Percentiles rank a stretch among this genome's conserved stretches.
Evolutionary conservation across 2,113 vertebrate genomes (phyloP).

Genomic region (Pica pica): DNA sequence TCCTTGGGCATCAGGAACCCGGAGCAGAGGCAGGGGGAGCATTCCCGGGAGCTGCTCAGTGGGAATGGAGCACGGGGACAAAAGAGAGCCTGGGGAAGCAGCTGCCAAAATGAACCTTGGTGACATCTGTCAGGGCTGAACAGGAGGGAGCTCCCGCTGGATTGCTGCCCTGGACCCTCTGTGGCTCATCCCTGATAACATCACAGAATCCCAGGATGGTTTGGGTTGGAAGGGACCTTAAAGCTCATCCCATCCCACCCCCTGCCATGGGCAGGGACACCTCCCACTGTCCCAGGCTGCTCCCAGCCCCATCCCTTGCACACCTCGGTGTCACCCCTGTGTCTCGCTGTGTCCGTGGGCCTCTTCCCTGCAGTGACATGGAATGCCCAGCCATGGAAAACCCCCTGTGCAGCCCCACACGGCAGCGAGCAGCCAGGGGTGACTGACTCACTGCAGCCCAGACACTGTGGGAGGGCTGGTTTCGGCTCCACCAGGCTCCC

Average conservation of each 20-base stretch:
- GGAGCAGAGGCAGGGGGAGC: not conserved
- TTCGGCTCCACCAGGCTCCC: not conserved
- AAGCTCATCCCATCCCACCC: not conserved
- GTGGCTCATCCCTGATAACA: not conserved
- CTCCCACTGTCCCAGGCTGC: not conserved
- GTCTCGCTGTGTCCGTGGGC: rapidly evolving
- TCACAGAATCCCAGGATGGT: not conserved
- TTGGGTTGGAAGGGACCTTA: not conserved
- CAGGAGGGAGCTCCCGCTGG: not conserved
- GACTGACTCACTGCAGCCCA: not conserved
- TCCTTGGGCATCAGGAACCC: not conserved
- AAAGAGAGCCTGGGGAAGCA: not conserved
- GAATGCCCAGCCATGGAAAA: not conserved
- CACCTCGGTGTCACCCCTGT: rapidly evolving
- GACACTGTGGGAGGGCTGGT: not conserved
- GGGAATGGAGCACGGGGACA: rapidly evolving
- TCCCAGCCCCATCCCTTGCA: not conserved
- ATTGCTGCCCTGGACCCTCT: not conserved
- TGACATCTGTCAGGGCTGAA: not conserved
- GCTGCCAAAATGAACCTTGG: not conserved
- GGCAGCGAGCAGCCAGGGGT: not conserved
- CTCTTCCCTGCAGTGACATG: not conserved
- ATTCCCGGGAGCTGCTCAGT: rapidly evolving
- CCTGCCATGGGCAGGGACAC: not conserved
- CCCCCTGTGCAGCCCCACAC: not conserved